Conservation (phyloP, 1,140 invertebrate species). For the Procambarus virginalis region DNA sequence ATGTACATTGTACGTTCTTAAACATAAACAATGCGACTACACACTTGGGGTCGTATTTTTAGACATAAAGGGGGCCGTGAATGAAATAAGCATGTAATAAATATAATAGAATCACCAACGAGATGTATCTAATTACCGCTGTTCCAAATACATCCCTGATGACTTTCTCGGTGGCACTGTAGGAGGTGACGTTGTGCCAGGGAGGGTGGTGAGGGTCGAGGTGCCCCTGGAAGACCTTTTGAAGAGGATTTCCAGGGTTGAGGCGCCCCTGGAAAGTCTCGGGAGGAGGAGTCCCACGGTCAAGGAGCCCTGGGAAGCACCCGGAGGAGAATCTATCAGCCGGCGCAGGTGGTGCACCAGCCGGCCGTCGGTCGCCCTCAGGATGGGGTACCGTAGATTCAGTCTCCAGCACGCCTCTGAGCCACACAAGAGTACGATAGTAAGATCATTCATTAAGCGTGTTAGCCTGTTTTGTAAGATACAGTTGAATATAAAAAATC, state of each 20-base stretch:
- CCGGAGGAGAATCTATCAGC: background rate
- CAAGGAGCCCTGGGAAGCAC: background rate
- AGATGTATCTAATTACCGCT: too few relatives aligned
- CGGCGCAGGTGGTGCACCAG: background rate
- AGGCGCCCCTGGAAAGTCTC: background rate
- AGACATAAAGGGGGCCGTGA: too few relatives aligned
- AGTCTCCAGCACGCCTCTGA: background rate
- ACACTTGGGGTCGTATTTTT: too few relatives aligned
- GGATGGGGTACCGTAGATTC: background rate
- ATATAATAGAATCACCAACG: too few relatives aligned
- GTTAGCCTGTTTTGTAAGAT: too few relatives aligned
- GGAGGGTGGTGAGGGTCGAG: background rate
- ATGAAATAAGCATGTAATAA: too few relatives aligned
- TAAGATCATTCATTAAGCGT: too few relatives aligned
- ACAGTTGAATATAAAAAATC: too few relatives aligned
- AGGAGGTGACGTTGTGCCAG: constrained; percentile 15
- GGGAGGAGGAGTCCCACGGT: background rate
- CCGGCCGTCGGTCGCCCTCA: background rate
- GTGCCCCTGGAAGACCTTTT: too few relatives aligned
- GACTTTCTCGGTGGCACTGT: constrained; percentile 17
- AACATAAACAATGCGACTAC: too few relatives aligned
- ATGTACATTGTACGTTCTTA: too few relatives aligned
- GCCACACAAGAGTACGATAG: background rate
- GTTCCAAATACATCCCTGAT: background rate
- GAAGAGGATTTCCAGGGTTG: background rate